Conservation (phyloP, 2,113 vertebrate genomes). For the Erythrocercus mccallii region DNA sequence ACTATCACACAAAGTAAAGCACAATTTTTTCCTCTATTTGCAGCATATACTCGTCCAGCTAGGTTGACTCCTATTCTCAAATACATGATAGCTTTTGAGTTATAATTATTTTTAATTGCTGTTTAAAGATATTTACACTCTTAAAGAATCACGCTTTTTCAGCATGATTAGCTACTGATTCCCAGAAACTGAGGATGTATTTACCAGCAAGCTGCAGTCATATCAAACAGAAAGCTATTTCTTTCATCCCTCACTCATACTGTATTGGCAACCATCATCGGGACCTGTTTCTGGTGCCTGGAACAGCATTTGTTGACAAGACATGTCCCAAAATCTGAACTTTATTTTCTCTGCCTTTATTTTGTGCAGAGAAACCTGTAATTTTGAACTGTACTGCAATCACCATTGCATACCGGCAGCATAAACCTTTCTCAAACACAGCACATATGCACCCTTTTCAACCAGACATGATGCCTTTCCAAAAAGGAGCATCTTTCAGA, state of each 20-base stretch:
- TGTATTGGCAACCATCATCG: not conserved
- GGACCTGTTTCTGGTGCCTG: not conserved
- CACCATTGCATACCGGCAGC: not conserved
- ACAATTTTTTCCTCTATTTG: not conserved
- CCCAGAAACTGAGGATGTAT: not conserved
- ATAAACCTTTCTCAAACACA: not conserved
- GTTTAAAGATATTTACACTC: slow-evolving; percentile 22
- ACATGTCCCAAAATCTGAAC: not conserved
- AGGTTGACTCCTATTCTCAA: not conserved
- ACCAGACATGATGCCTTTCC: not conserved
- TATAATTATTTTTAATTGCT: slow-evolving; percentile 26
- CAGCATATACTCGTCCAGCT: not conserved
- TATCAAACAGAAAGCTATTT: not conserved
- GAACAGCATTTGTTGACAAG: not conserved
- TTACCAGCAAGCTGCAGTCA: not conserved
- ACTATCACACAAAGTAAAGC: not conserved
- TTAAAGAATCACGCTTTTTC: not conserved
- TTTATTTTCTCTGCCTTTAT: not conserved
- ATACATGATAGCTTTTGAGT: not conserved
- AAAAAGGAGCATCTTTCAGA: not conserved
- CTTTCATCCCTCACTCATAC: not conserved
- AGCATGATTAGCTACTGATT: not conserved
- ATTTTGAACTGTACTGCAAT: not conserved
- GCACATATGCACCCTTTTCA: not conserved
- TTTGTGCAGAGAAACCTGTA: not conserved